Evolutionary conservation across 2,113 vertebrate species (phyloP).

Genomic region (Gallinago jamesoni): DNA sequence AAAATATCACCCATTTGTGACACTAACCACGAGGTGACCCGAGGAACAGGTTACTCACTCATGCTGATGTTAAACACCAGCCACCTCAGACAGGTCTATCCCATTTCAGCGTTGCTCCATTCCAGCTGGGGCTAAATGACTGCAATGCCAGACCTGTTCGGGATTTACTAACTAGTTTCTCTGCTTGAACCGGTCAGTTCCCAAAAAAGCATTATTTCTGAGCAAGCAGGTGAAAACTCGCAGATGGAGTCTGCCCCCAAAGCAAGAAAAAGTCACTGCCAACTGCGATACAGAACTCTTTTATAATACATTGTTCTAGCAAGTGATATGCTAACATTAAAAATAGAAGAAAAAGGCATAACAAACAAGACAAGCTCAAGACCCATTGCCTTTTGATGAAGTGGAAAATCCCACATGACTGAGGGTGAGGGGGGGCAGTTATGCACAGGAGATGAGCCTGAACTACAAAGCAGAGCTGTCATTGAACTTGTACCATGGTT

Average conservation of each 20-base stretch:
- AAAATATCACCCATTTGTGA: neutral
- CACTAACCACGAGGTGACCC: neutral
- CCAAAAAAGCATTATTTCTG: neutral
- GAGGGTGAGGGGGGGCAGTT: neutral
- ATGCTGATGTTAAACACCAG: neutral
- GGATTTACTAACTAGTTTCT: neutral
- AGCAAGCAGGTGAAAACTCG: constrained; percentile 9
- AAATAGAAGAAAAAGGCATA: constrained; percentile 21
- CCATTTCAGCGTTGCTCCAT: neutral
- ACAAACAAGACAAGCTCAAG: constrained; percentile 2
- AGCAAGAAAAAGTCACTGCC: neutral
- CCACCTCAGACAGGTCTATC: neutral
- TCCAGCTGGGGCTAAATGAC: neutral
- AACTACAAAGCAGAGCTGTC: neutral
- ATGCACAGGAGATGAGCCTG: neutral
- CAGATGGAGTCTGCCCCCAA: neutral
- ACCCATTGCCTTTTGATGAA: constrained; percentile 27
- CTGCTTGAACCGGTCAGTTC: neutral
- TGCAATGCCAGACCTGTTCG: neutral
- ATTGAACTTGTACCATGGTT: neutral
- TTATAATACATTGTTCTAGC: neutral
- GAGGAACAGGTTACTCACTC: neutral
- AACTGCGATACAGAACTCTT: neutral
- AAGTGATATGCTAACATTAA: constrained; percentile 8
- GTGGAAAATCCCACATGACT: neutral